Percentiles rank a stretch among this genome's conserved stretches.
Evolutionary conservation across 2,797 vertebrate species (phyloP).

Genomic region (Urosaurus nigricauda): DNA sequence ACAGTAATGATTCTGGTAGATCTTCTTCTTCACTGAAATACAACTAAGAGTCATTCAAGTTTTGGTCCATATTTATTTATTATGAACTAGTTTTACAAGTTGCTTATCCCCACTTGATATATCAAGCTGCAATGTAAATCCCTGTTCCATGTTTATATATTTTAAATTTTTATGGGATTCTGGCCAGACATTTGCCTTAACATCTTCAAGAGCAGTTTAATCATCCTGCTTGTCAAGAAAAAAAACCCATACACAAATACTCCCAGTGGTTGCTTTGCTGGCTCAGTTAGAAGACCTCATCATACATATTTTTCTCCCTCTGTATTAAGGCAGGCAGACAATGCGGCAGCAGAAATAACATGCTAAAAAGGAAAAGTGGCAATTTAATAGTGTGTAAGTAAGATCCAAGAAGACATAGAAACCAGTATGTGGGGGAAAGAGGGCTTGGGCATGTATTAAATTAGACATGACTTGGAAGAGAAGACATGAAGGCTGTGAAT

Average conservation of each 20-base stretch:
- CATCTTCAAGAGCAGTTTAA: conserved; percentile 8
- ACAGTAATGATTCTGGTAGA: background rate
- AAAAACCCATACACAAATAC: background rate
- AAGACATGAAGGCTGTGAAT: background rate
- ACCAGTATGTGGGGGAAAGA: background rate
- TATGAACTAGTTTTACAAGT: background rate
- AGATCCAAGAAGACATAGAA: background rate
- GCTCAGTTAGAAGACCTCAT: background rate
- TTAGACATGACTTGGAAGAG: background rate
- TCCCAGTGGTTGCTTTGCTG: background rate
- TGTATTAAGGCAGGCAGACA: background rate
- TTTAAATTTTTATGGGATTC: background rate
- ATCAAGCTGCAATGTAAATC: background rate
- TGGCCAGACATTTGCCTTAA: conserved; percentile 4
- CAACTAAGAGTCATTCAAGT: background rate
- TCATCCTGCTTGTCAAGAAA: background rate
- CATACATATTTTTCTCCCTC: background rate
- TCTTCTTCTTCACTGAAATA: background rate
- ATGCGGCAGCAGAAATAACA: background rate
- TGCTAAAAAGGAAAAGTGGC: background rate
- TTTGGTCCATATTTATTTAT: background rate
- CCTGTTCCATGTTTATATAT: background rate
- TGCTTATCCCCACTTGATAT: conserved; percentile 14
- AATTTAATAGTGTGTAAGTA: background rate
- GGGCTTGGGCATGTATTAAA: background rate